Base-by-base conservation (phyloP, 2,888 invertebrate genomes). In the Dynastes tityus region DNA sequence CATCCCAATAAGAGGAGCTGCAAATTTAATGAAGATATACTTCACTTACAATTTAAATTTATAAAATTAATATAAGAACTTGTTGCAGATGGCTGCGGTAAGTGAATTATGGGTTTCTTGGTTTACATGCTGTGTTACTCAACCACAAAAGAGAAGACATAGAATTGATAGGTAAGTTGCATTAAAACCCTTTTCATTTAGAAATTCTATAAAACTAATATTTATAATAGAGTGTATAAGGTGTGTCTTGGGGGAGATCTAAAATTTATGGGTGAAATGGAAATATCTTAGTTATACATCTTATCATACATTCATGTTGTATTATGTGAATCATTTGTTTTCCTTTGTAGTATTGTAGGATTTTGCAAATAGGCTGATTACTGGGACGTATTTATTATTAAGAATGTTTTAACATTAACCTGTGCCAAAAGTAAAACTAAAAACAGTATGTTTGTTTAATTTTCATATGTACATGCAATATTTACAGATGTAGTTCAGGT, bases 71-170 rank as follows among this genome's bases (percentile, higher is more conserved):
- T 68, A 45, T 11, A 8, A 61, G 9, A 58, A 73, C 32, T 74
- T 80, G 80, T 80, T 82, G 65, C 80, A 85, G 87, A 89, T 89
- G 89, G 88, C 89, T 83, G 87, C 94, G 83, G 94, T 95, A 81
- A 88, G 90, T 80, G 96, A 96, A 88, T 92, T 96, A 85, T 96
- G 96, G 96, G 92, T 96, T 84, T 96, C 97, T 87, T 96, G 96
- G 94, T 97, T 97, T 90, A 95, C 96, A 82, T 97, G 97, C 89
- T 97, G 97, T 90, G 93, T 96, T 87, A 92, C 93, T 83, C 96
- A 96, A 87, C 95, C 95, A 78, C 94, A 93, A 84, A 95, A 94
- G 87, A 90, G 94, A 84, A 92, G 95, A 86, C 92, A 94, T 89
- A 92, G 94, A 89, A 95, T 95, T 91, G 95, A 95, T 90, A 86